phyloP scores from a whole-genome alignment of 35 echinoderm and acorn worm genomes.

The Amphiura filiformis region DNA sequence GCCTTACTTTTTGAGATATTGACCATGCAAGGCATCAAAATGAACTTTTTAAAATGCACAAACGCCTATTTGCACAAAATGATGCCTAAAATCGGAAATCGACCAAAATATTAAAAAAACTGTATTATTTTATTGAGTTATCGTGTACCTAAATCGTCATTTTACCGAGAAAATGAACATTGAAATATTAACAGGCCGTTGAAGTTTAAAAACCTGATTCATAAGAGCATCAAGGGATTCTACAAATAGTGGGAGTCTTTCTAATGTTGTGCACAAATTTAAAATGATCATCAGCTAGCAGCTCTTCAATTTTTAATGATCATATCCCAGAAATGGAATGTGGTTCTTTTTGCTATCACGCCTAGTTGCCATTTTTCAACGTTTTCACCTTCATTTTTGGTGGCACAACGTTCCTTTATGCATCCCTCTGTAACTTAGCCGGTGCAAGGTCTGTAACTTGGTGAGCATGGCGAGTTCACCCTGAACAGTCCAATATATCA shows the following conservation, averaged over 20 bases:
- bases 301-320: not conserved
- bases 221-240: not conserved
- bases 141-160: no score
- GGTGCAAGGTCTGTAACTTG: not conserved
- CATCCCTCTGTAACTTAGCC: not conserved
- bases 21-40: no score
- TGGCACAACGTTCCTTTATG: not conserved
- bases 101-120: no score
- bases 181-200: no score
- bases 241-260: not conserved
- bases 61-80: no score
- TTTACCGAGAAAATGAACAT: no score
- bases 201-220: not conserved
- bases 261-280: not conserved
- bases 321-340: not conserved
- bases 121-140: no score
- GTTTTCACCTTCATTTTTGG: not conserved
- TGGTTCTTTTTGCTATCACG: not conserved
- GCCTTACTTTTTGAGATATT: no score
- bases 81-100: no score
- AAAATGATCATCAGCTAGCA: not conserved
- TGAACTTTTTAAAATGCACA: no score
- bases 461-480: not conserved
- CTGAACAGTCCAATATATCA: not conserved
- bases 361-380: not conserved